Evolutionary conservation across 2,113 vertebrate genomes (phyloP), one percentile per base, ranked within the genome.

Genomic region (Antechinus stuartii): DNA sequence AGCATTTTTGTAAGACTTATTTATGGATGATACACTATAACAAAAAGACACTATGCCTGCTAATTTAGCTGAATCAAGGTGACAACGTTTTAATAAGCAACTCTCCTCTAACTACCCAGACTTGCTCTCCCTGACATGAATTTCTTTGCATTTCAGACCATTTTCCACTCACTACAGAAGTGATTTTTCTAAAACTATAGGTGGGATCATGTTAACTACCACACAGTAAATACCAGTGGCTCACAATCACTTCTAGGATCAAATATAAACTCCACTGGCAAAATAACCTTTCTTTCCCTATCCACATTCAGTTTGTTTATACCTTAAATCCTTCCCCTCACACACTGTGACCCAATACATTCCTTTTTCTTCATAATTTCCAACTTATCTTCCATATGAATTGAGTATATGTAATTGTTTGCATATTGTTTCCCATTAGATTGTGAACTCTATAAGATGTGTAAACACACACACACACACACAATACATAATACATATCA

Each of bases 1-100:
- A 42, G 68, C 6, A 84, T 84, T 42, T 68, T 42, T 42, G 23
- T 42, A 9, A 84, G 16, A 42, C 30, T 76, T 30, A 30, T 49
- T 76, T 49, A n/a, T 52, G 93, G 76, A 30, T 35, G n/a, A 95
- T 19, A 25, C 7, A 84, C 16, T 92, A 8, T 30, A 94, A 96
- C 6, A 57, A 92, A 89, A 84, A 25, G 61, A 27, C 24, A 68
- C 26, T 92, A 22, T 11, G 50, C 14, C 91, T 92, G 24, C 55
- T n/a, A 91, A 90, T 91, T 49, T 49, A 90, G 68, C 2, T 22
- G 68, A 84, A 42, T 84, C 68, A 84, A 84, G 68, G 68, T 84
- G 68, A 42, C 19, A 84, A 23, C 23, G 19, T 84, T 84, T 84
- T 84, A 84, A 84, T 84, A 84, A 68, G 11, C 12, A 35, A 42